Evolutionary conservation across 2,797 vertebrate species (phyloP).

Genomic region (Lindbergichthys nudifrons): DNA sequence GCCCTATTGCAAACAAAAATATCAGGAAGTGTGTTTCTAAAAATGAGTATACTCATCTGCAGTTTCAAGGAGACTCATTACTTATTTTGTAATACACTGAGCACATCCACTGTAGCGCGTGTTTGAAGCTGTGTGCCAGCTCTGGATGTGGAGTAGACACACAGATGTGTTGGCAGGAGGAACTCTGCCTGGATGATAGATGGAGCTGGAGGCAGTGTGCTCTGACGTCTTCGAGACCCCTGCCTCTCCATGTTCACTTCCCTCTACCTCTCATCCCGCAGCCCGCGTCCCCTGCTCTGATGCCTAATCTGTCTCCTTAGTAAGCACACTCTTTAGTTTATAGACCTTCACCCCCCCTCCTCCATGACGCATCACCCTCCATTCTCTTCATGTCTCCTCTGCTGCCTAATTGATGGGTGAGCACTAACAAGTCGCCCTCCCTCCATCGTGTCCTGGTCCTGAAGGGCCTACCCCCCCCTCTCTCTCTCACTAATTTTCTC

Average conservation of each 20-base stretch:
- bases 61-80: slow-evolving; percentile 53
- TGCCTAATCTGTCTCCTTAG: slow-evolving; percentile 66
- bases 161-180: slow-evolving; percentile 55
- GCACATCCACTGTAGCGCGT: slow-evolving; percentile 50
- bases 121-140: slow-evolving; percentile 58
- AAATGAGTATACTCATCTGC: slow-evolving; percentile 41
- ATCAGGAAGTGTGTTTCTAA: not conserved
- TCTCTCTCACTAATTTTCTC: slow-evolving; percentile 33
- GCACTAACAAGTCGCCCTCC: slow-evolving; percentile 72
- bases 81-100: slow-evolving; percentile 47
- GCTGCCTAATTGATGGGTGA: slow-evolving; percentile 78
- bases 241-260: slow-evolving; percentile 61
- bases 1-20: not conserved
- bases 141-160: slow-evolving; percentile 65
- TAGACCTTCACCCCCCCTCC: slow-evolving; percentile 11
- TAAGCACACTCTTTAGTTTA: slow-evolving; percentile 57
- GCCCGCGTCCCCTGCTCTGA: slow-evolving; percentile 53
- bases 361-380: slow-evolving; percentile 59
- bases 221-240: slow-evolving; percentile 59
- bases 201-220: slow-evolving; percentile 61
- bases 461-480: slow-evolving; percentile 65
- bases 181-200: slow-evolving; percentile 71
- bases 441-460: slow-evolving; percentile 62
- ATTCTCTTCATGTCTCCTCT: slow-evolving; percentile 62
- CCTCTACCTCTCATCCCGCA: slow-evolving; percentile 50